Evolutionary conservation across 2,888 invertebrate genomes (phyloP).

Genomic region (Endomychus coccineus): DNA sequence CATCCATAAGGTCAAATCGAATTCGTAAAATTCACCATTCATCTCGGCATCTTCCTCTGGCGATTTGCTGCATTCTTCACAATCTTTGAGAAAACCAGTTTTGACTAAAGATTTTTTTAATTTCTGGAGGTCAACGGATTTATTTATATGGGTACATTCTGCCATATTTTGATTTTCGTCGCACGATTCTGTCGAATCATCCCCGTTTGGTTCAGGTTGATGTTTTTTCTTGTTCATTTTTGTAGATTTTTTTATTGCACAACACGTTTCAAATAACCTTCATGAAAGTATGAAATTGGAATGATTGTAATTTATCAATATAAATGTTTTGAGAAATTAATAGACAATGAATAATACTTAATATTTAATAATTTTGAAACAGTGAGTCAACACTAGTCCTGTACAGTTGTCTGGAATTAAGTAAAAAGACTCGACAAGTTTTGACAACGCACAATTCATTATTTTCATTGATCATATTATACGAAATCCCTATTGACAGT

Average conservation of each 20-base stretch:
- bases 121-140: constrained; percentile 57
- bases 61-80: constrained; percentile 40
- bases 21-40: constrained; percentile 39
- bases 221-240: constrained; percentile 69
- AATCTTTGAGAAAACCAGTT: constrained; percentile 47
- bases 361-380: no score
- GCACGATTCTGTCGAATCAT: constrained; percentile 65
- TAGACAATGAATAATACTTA: no score
- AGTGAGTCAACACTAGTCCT: no score
- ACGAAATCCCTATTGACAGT: no score
- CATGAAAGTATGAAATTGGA: no score
- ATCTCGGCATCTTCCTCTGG: constrained; percentile 25
- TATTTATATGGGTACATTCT: constrained; percentile 62
- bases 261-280: constrained; percentile 11
- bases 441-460: no score
- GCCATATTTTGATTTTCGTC: constrained; percentile 56
- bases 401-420: no score
- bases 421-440: no score
- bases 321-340: no score
- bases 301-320: no score
- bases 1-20: constrained; percentile 59
- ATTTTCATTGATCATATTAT: no score
- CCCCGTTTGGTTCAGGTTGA: constrained; percentile 58
- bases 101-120: constrained; percentile 49
- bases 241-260: neutral